phyloP scores from a whole-genome alignment of 2,113 vertebrate genomes.

The Sturnus vulgaris region DNA sequence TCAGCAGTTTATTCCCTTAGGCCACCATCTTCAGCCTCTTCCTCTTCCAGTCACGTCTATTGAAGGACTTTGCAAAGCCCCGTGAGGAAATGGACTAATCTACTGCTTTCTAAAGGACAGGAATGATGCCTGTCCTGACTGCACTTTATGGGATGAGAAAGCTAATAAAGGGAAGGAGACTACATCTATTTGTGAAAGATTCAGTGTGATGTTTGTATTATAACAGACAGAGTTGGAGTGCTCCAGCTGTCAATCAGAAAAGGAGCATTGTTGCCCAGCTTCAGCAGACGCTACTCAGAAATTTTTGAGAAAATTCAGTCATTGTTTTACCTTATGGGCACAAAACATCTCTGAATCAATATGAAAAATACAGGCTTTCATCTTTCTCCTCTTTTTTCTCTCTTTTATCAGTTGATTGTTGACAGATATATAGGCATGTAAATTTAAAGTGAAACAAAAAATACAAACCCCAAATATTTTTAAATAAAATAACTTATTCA shows the following conservation, averaged over 20 bases:
- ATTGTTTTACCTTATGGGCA: background rate
- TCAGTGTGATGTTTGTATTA: constrained; percentile 59
- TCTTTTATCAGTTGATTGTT: background rate
- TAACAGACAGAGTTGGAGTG: constrained; percentile 25
- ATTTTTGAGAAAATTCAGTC: background rate
- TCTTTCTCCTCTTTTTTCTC: background rate
- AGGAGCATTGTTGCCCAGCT: background rate
- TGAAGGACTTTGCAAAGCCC: constrained; percentile 72
- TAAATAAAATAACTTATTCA: background rate
- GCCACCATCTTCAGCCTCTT: constrained; percentile 71
- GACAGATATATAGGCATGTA: background rate
- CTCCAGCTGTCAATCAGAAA: constrained; percentile 32
- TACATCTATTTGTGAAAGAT: constrained; percentile 60
- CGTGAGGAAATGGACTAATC: constrained; percentile 79
- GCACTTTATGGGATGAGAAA: constrained; percentile 56
- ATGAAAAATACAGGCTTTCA: background rate
- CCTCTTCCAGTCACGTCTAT: constrained; percentile 75
- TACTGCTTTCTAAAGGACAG: constrained; percentile 75
- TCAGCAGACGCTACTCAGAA: background rate
- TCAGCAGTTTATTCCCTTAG: constrained; percentile 76
- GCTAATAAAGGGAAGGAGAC: constrained; percentile 73
- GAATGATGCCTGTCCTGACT: constrained; percentile 62
- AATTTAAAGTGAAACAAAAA: background rate
- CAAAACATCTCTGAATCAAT: background rate
- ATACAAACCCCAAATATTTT: accelerated